phyloP scores from a whole-genome alignment of 2,888 invertebrate genomes.

The Priocnemis perturbator region DNA sequence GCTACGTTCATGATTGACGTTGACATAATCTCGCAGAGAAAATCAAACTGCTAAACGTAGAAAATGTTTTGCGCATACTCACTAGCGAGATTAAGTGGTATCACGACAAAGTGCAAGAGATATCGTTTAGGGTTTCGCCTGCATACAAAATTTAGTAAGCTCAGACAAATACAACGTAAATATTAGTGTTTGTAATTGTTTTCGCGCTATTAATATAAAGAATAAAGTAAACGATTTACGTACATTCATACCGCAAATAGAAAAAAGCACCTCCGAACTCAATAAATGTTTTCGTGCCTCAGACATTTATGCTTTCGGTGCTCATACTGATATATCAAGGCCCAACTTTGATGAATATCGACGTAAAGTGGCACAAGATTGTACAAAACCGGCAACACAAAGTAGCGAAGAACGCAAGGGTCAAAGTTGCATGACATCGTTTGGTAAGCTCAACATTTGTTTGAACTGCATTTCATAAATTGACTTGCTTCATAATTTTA shows the following conservation, averaged over 20 bases:
- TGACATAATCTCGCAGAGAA: no score
- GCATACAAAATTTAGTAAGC: not conserved
- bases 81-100: not conserved
- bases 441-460: constrained; percentile 63
- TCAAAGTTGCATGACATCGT: constrained; percentile 77
- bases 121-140: not conserved
- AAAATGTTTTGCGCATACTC: not conserved
- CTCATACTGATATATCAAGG: constrained; percentile 79
- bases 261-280: no score
- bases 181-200: no score
- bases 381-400: constrained; percentile 66
- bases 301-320: constrained; percentile 46
- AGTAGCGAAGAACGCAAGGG: constrained; percentile 74
- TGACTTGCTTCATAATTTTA: no score
- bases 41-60: not conserved
- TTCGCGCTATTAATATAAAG: no score
- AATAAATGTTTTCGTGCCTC: not conserved
- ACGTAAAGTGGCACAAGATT: constrained; percentile 71
- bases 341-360: constrained; percentile 79
- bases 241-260: not conserved
- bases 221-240: no score
- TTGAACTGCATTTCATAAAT: no score
- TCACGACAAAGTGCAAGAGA: not conserved
- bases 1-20: no score
- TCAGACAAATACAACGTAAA: not conserved